Evolutionary conservation across 2,888 invertebrate genomes (phyloP).

Genomic region (Auanema sp.): DNA sequence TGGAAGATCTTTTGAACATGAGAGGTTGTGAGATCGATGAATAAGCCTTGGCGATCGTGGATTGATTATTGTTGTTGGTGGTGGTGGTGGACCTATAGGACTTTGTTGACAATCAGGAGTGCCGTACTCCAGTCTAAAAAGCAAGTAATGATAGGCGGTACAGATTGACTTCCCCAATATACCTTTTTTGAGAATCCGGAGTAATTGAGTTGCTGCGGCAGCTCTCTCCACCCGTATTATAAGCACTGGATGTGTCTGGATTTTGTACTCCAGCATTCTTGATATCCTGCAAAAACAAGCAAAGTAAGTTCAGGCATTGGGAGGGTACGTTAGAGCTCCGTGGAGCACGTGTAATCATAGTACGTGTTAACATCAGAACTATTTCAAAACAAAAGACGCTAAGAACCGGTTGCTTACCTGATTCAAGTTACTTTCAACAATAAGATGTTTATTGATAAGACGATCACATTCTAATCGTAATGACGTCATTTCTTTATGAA

Average conservation of each 20-base stretch:
- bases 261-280: constrained; percentile 14
- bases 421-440: constrained; percentile 50
- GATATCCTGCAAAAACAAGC: constrained; percentile 3
- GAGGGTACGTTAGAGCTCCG: not conserved
- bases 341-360: not conserved
- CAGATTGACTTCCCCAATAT: not conserved
- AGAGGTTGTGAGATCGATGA: constrained; percentile 12
- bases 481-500: constrained; percentile 70
- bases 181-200: constrained; percentile 31
- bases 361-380: constrained; percentile 16
- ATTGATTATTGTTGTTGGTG: constrained; percentile 7
- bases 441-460: constrained; percentile 65
- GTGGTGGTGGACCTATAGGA: constrained; percentile 23
- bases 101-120: constrained; percentile 11
- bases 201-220: constrained; percentile 70
- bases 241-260: constrained; percentile 74
- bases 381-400: constrained; percentile 9
- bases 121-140: not conserved
- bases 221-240: constrained; percentile 76
- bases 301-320: not conserved
- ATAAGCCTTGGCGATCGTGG: constrained; percentile 16
- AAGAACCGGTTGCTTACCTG: constrained; percentile 30
- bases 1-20: not conserved
- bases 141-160: not conserved
- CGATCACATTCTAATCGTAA: constrained; percentile 70